These are phyloP conservation scores for Ibidorhyncha struthersii DNA, from an alignment of 2,113 vertebrate species.

Conservation along the genomic window DNA sequence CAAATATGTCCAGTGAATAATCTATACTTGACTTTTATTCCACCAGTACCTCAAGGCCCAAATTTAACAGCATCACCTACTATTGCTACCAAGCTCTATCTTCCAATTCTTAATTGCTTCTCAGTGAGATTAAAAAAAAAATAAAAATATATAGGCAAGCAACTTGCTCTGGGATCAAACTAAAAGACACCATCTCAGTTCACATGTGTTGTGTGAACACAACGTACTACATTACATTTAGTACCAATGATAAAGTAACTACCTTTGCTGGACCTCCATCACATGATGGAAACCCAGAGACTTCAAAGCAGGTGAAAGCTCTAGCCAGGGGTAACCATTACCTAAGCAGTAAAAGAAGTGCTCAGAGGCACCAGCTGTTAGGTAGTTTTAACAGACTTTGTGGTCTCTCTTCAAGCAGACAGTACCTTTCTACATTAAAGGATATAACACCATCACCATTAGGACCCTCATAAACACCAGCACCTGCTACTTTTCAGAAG, in stretches of 20 bases:
- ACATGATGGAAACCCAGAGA: not conserved
- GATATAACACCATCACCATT: not conserved
- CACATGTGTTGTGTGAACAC: not conserved
- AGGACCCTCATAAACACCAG: not conserved
- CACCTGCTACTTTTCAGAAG: not conserved
- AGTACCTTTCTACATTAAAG: not conserved
- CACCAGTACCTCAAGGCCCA: not conserved
- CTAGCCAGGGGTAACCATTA: not conserved
- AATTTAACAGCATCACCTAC: not conserved
- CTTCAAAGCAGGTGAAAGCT: not conserved
- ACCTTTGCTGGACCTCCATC: not conserved
- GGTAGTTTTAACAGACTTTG: not conserved
- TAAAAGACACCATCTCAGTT: not conserved
- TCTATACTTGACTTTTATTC: not conserved
- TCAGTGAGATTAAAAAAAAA: not conserved
- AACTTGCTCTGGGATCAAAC: not conserved
- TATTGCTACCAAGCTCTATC: not conserved
- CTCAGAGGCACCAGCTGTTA: not conserved
- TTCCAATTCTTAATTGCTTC: not conserved
- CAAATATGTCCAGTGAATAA: not conserved
- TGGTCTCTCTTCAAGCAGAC: not conserved
- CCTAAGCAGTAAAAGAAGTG: not conserved
- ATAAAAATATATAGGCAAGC: not conserved
- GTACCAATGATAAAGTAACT: not conserved
- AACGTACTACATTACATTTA: not conserved